Percentiles rank a stretch among this genome's conserved stretches.
phyloP scores from a whole-genome alignment of 2,113 vertebrate species.

The Enhydra lutris region DNA sequence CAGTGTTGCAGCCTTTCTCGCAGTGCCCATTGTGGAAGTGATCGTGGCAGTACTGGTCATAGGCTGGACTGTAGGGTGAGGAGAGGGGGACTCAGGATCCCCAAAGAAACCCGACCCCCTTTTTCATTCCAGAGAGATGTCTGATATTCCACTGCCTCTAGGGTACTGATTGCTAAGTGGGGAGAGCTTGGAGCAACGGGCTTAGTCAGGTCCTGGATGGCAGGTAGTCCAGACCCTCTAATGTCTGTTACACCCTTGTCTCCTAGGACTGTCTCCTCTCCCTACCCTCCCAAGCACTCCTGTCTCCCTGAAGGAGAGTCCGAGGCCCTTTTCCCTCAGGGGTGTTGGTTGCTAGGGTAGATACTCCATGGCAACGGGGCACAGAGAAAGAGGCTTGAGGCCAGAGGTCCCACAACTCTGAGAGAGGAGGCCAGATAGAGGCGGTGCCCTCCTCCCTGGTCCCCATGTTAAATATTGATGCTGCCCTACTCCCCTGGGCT shows the following conservation, averaged over 20 bases:
- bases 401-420: not conserved
- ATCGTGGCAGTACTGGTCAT: conserved; percentile 87
- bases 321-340: not conserved
- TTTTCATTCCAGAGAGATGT: not conserved
- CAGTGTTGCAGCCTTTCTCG: conserved; percentile 86
- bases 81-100: not conserved
- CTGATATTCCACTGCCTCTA: not conserved
- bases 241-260: not conserved
- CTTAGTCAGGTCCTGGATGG: not conserved
- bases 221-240: not conserved
- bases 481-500: not conserved
- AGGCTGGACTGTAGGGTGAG: conserved; percentile 79
- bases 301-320: not conserved
- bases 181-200: not conserved
- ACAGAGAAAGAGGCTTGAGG: not conserved
- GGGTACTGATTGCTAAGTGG: not conserved
- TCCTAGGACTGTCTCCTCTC: not conserved
- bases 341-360: not conserved
- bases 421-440: not conserved
- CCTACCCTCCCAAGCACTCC: too few relatives aligned
- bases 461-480: not conserved
- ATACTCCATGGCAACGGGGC: not conserved
- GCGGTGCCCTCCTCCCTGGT: not conserved
- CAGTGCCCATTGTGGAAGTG: conserved; percentile 89
- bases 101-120: not conserved